Base-by-base conservation (phyloP, 2,113 vertebrate genomes). In the Alethe diademata region DNA sequence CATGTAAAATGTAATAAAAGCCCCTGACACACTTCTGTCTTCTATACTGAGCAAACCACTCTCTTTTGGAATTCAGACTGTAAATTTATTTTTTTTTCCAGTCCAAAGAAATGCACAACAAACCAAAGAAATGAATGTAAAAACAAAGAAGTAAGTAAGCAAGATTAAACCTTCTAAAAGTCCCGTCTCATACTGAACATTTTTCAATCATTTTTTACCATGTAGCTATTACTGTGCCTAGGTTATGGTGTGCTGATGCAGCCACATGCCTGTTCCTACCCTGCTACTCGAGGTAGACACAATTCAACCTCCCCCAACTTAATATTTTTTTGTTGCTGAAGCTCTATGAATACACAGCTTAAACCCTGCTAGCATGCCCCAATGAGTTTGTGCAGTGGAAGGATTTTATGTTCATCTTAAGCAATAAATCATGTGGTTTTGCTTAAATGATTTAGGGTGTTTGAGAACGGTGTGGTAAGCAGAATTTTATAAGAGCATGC, bases 1-100 rank as follows among this genome's bases (percentile, higher is more conserved):
- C 96, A 97, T 91, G 86, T 96, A 92, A 97, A 97, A 96, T 75
- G 91, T 90, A 95, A 93, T 97, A 87, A 86, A 96, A 90, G 28
- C 83, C 84, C 23, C 86, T 90, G 94, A 85, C 86, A 82, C 70
- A 79, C 92, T 96, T 87, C 93, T 82, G 29, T 86, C 86, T 83
- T 70, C 89, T 87, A 5, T 57, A 90, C 31, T 71, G 88, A 96
- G 81, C 43, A 83, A 73, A 82, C 28, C 4, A 9, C 24, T 42
- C 81, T 62, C 15, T 60, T 86, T 72, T 13, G 7, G 48, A 31
- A 42, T 60, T 89, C 78, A 25, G 35, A 42, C 6, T n/a, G 29
- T 54, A 66, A 19, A 70, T 50, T 61, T 31, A 78, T 64, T 73
- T 42, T 54, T 75, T 66, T 95, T 81, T 45, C 47, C 67, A 95